These are phyloP conservation scores for Pipistrellus pygmaeus DNA, from an alignment of 2,797 vertebrate genomes.

Conservation along the genomic window DNA sequence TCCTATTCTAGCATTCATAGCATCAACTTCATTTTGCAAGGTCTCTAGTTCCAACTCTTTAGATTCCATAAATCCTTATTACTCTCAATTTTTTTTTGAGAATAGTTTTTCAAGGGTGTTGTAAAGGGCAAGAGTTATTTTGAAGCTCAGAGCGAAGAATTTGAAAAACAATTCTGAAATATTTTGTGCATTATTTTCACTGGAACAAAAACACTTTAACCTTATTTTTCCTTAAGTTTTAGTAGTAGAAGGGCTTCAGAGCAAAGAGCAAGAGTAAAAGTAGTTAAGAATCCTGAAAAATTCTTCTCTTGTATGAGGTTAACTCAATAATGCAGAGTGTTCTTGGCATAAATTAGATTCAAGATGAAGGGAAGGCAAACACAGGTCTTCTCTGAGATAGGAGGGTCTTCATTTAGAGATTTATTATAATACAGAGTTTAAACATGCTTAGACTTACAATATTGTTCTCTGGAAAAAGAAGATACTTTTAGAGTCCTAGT, in stretches of 20 bases:
- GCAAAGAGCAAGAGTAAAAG: neutral
- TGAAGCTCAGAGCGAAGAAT: neutral
- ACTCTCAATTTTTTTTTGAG: neutral
- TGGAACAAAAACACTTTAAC: neutral
- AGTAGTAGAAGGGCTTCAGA: neutral
- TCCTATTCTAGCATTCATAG: neutral
- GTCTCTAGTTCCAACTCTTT: neutral
- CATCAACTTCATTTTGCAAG: neutral
- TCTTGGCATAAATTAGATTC: slow-evolving; percentile 23
- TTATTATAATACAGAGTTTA: neutral
- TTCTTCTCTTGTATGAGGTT: neutral
- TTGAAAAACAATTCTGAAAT: neutral
- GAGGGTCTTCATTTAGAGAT: neutral
- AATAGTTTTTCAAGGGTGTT: neutral
- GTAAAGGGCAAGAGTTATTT: slow-evolving; percentile 11
- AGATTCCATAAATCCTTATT: neutral
- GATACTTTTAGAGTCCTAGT: neutral
- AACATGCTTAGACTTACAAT: neutral
- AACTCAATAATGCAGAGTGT: neutral
- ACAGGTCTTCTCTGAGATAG: neutral
- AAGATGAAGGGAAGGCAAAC: neutral
- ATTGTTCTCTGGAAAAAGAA: neutral
- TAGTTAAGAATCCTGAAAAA: neutral
- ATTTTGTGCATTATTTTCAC: slow-evolving; percentile 7
- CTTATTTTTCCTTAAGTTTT: neutral